A percentile compares a stretch with the other conserved stretches of the same genome.
Evolutionary conservation across 2,797 vertebrate species (phyloP).

Genomic region (Labroides dimidiatus): DNA sequence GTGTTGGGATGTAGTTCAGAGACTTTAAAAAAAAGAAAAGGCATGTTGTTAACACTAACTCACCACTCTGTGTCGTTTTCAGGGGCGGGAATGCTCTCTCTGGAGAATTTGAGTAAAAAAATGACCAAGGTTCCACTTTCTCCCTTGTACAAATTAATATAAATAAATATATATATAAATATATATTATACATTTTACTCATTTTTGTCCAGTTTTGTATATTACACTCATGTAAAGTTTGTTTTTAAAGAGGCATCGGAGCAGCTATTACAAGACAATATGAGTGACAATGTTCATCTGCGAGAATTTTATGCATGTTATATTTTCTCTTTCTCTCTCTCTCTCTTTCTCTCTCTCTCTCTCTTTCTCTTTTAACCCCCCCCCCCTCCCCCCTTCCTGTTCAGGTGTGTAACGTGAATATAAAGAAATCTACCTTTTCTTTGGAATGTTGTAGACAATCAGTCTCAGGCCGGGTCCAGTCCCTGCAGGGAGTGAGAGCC

Average conservation of each 20-base stretch:
- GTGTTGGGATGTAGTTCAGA: slow-evolving; percentile 67
- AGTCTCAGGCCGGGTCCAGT: slow-evolving; percentile 84
- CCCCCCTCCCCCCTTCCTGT: slow-evolving; percentile 48
- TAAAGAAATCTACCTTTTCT: slow-evolving; percentile 80
- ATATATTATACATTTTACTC: slow-evolving; percentile 85
- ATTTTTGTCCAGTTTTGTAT: slow-evolving; percentile 86
- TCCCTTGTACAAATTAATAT: slow-evolving; percentile 85
- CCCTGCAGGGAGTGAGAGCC: slow-evolving; percentile 75
- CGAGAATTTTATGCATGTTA: slow-evolving; percentile 85
- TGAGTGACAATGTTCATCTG: slow-evolving; percentile 82
- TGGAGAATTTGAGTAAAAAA: slow-evolving; percentile 56
- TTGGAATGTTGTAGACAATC: slow-evolving; percentile 87
- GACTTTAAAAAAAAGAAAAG: slow-evolving; percentile 45
- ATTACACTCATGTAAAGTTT: slow-evolving; percentile 82
- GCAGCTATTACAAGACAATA: slow-evolving; percentile 84
- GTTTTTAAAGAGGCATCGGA: slow-evolving; percentile 82
- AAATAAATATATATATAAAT: slow-evolving; percentile 82
- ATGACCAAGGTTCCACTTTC: slow-evolving; percentile 86
- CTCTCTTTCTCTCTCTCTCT: slow-evolving; percentile 43
- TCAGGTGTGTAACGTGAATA: slow-evolving; percentile 80
- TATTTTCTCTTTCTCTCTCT: slow-evolving; percentile 71
- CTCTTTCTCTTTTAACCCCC: slow-evolving; percentile 55
- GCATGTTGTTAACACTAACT: slow-evolving; percentile 52
- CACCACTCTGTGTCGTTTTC: slow-evolving; percentile 49
- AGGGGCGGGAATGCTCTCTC: slow-evolving; percentile 67